Evolutionary conservation across 2,888 invertebrate genomes (phyloP).

Genomic region (Cephus runcator): DNA sequence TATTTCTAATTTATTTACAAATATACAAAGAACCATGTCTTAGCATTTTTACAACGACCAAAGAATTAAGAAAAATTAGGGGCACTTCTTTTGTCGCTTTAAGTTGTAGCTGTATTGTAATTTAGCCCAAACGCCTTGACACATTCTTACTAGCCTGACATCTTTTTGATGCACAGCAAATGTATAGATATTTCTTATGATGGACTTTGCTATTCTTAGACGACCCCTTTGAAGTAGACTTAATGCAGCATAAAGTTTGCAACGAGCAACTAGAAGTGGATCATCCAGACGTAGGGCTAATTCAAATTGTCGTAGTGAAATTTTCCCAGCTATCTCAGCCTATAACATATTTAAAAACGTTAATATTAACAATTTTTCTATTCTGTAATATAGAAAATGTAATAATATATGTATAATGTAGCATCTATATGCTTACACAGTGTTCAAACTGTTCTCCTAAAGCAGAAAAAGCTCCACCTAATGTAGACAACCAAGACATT

Average conservation of each 20-base stretch:
- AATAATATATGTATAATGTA: not conserved
- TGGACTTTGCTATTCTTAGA: constrained; percentile 72
- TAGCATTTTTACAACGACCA: not conserved
- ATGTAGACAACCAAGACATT: constrained; percentile 94
- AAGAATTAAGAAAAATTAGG: not conserved
- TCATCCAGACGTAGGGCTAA: constrained; percentile 86
- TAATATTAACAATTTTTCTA: constrained; percentile 24
- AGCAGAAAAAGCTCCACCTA: constrained; percentile 96
- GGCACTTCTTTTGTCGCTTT: constrained; percentile 31
- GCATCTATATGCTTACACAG: constrained; percentile 72
- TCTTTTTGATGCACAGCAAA: constrained; percentile 69
- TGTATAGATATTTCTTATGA: constrained; percentile 71
- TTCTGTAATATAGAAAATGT: not conserved
- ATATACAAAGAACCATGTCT: constrained; percentile 23
- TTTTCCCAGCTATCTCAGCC: constrained; percentile 90
- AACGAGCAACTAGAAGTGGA: constrained; percentile 82
- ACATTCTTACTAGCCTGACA: constrained; percentile 80
- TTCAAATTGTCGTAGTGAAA: constrained; percentile 84
- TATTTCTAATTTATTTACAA: constrained; percentile 29
- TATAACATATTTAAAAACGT: constrained; percentile 54
- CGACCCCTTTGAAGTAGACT: constrained; percentile 87
- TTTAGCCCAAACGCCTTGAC: constrained; percentile 88
- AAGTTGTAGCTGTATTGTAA: constrained; percentile 71
- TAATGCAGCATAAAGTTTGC: constrained; percentile 86
- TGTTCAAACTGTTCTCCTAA: constrained; percentile 87